phyloP scores from a whole-genome alignment of 2,113 vertebrate species.

The Etia nguti region DNA sequence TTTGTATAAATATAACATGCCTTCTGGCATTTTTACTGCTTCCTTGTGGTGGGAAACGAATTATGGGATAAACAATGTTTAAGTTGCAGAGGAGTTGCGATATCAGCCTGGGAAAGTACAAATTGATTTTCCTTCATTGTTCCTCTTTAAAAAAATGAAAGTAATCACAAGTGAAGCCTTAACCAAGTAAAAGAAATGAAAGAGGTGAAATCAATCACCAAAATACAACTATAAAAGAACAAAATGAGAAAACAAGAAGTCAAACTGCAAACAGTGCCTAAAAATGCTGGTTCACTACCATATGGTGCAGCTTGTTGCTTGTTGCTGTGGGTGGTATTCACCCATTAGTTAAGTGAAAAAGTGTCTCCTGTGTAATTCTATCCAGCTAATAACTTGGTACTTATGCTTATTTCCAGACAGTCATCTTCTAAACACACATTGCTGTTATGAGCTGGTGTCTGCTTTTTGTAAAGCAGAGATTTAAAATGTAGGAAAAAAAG shows the following conservation, averaged over 20 bases:
- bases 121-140: neutral
- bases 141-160: neutral
- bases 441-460: neutral
- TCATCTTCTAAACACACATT: neutral
- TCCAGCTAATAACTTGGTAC: neutral
- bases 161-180: neutral
- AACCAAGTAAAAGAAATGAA: neutral
- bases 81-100: neutral
- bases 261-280: neutral
- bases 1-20: neutral
- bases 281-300: neutral
- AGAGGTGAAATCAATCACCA: neutral
- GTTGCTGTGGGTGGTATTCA: constrained; percentile 12
- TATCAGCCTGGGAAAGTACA: neutral
- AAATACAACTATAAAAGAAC: neutral
- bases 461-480: neutral
- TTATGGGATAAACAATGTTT: neutral
- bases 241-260: neutral
- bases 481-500: neutral
- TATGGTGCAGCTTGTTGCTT: constrained; percentile 8
- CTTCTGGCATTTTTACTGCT: neutral
- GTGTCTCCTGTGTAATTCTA: neutral
- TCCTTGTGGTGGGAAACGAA: neutral
- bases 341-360: neutral
- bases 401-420: neutral